These are phyloP conservation scores for Sweltsa coloradensis DNA, from an alignment of 1,140 invertebrate species.

Conservation along the genomic window DNA sequence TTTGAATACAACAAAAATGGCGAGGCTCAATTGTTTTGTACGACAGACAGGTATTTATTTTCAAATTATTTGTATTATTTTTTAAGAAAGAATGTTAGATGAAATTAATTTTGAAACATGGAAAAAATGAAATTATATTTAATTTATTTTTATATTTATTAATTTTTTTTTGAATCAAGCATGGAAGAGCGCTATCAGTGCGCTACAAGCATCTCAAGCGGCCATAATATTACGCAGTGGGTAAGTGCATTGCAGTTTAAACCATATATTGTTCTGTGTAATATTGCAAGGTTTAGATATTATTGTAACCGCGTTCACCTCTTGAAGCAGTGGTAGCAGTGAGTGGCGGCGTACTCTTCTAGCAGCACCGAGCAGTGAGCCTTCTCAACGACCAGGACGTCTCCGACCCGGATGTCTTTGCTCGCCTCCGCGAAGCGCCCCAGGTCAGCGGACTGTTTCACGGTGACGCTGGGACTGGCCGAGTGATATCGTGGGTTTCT, in stretches of 20 bases:
- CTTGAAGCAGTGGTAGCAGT: constrained; percentile 69
- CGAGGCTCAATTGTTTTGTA: too few relatives aligned
- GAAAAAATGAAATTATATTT: not conserved
- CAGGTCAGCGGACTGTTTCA: constrained; percentile 27
- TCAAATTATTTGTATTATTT: too few relatives aligned
- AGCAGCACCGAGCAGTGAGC: constrained; percentile 61
- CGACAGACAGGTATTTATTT: too few relatives aligned
- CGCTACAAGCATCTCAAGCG: not conserved
- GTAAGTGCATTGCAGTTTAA: not conserved
- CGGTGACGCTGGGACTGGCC: not conserved
- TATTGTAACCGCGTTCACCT: constrained; percentile 30
- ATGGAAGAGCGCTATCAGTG: not conserved
- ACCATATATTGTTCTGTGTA: constrained; percentile 10
- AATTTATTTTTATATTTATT: not conserved
- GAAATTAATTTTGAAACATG: too few relatives aligned
- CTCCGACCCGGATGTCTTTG: constrained; percentile 47
- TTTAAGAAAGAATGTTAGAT: too few relatives aligned
- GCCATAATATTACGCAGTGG: not conserved
- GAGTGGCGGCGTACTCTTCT: constrained; percentile 49
- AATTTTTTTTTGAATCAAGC: not conserved
- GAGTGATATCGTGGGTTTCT: too few relatives aligned
- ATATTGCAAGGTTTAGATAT: not conserved
- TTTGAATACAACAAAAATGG: too few relatives aligned
- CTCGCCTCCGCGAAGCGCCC: constrained; percentile 50
- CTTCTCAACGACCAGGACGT: constrained; percentile 56